Evolutionary conservation across 2,113 vertebrate species (phyloP), one percentile per base, ranked within the genome.

Genomic region (Bettongia penicillata): DNA sequence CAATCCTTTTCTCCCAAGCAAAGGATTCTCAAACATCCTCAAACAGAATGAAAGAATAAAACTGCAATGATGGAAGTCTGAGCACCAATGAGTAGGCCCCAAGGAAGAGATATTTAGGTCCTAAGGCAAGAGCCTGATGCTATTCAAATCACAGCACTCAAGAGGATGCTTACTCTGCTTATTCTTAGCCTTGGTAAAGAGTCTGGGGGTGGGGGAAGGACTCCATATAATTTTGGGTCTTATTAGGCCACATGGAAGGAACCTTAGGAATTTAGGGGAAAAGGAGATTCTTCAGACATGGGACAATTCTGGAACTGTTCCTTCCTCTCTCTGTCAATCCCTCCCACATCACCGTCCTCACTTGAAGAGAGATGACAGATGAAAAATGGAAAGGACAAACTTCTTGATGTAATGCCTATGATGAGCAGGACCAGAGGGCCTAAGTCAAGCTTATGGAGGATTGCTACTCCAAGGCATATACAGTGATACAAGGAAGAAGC

Each of bases 121-220:
- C 8, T 28, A 68, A 31, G 19, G 26, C 25, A 53, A 93, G 68
- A 84, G 68, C 68, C 68, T 84, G 68, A 90, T 25, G 3, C 10
- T 49, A 89, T 96, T 89, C 53, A 31, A 22, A 47, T 12, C 53
- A 6, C 3, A 84, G 12, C 90, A 1, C 11, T 19, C 52, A 93
- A 77, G 14, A 43, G 43, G 22, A 43, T 61, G 50, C 48, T 47
- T 90, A n/a, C n/a, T 49, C 55, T 96, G 51, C 52, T 90, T 37
- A 89, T 51, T 37, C 91, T 90, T 94, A 52, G 48, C 26, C n/a
- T 94, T 90, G 31, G 55, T 55, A 93, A 90, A 84, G 93, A 24
- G 91, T 57, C 90, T 93, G 48, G 68, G 92, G 94, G 68, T 84
- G 68, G 89, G 47, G 23, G 12, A 93, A 3, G 43, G n/a, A 55